These are phyloP conservation scores for Pseudococcus viburni DNA, from an alignment of 2,888 invertebrate species.

Conservation along the genomic window DNA sequence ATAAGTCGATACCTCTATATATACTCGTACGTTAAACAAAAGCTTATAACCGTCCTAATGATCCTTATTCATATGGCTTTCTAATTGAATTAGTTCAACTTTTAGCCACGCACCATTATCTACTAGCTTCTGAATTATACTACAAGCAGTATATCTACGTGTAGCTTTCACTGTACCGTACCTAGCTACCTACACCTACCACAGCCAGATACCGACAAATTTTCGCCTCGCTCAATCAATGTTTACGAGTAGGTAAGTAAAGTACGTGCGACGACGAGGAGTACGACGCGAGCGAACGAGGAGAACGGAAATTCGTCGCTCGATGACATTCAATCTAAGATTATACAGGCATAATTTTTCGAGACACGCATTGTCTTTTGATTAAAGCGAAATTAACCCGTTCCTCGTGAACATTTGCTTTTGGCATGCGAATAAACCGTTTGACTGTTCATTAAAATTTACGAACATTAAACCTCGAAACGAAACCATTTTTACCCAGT, in stretches of 20 bases:
- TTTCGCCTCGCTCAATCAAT: not conserved
- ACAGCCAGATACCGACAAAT: not conserved
- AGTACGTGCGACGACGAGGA: too few species aligned
- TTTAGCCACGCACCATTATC: not conserved
- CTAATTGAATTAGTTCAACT: constrained; percentile 26
- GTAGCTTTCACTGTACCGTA: too few species aligned
- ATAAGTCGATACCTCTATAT: not conserved
- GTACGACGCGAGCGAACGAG: not conserved
- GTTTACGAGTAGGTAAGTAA: not conserved
- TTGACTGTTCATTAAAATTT: constrained; percentile 33
- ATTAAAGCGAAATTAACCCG: constrained; percentile 14
- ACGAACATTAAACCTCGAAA: constrained; percentile 13
- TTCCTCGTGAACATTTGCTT: not conserved
- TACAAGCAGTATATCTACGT: not conserved
- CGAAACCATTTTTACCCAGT: not conserved
- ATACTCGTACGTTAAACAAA: constrained; percentile 35
- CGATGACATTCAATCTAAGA: constrained; percentile 7
- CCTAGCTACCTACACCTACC: too few species aligned
- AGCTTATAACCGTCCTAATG: constrained; percentile 22
- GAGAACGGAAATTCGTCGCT: not conserved
- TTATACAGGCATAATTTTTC: constrained; percentile 16
- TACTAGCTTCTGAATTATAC: not conserved
- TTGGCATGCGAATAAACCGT: constrained; percentile 23
- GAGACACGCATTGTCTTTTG: constrained; percentile 19
- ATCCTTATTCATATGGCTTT: constrained; percentile 41